Evolutionary conservation across 2,797 vertebrate species (phyloP).

Genomic region (Rhynchotus rufescens): DNA sequence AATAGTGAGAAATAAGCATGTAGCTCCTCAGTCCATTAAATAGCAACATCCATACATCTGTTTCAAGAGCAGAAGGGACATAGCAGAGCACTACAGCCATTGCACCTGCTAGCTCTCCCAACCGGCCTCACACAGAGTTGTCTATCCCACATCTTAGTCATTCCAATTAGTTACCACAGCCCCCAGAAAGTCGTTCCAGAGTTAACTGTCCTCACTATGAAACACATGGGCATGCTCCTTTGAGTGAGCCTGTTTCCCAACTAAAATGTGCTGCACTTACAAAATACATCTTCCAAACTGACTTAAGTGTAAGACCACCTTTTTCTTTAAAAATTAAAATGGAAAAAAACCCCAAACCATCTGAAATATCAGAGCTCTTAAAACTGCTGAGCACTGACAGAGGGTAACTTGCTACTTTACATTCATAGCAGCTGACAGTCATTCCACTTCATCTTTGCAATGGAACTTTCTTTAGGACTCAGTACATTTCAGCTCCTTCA

Average conservation of each 20-base stretch:
- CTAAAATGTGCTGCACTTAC: neutral
- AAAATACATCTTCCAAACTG: neutral
- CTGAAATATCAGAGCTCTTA: neutral
- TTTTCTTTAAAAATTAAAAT: neutral
- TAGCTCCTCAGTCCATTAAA: conserved; percentile 6
- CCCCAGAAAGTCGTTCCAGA: neutral
- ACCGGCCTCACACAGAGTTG: neutral
- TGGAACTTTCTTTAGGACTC: neutral
- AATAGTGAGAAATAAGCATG: neutral
- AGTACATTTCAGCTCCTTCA: neutral
- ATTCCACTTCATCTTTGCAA: neutral
- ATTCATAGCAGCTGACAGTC: neutral
- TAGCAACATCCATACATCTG: neutral
- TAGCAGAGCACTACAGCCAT: neutral
- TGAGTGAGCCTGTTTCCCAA: neutral
- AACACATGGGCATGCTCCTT: neutral
- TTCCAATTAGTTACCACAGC: neutral
- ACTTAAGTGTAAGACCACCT: neutral
- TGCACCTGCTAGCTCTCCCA: neutral
- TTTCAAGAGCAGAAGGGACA: neutral
- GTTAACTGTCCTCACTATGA: neutral
- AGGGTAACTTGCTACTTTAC: neutral
- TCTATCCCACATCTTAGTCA: neutral
- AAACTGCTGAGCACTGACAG: neutral
- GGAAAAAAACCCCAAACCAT: neutral